Percentiles rank a stretch among this genome's conserved stretches.
These are phyloP conservation scores for Leptoteleia sp. DNA, from an alignment of 1,140 invertebrate genomes.

Conservation along the genomic window DNA sequence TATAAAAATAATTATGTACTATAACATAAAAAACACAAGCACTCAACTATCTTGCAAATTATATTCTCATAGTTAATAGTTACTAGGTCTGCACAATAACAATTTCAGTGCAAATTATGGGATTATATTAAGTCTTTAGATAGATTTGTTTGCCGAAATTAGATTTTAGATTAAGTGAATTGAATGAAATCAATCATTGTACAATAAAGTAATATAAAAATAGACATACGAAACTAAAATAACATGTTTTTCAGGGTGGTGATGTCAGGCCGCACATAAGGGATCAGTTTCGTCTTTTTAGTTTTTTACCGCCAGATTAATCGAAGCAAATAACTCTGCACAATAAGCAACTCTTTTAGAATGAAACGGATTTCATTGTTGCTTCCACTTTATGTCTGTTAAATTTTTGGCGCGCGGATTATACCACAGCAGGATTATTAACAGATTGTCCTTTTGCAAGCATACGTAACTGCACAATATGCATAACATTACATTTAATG, in stretches of 20 bases:
- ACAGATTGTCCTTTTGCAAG: slow-evolving; percentile 56
- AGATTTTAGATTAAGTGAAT: too few species aligned
- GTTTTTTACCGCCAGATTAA: slow-evolving; percentile 93
- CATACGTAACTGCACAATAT: slow-evolving; percentile 60
- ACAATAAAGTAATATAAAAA: too few species aligned
- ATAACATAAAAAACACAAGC: too few species aligned
- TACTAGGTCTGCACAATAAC: too few species aligned
- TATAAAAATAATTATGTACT: too few species aligned
- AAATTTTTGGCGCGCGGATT: background rate
- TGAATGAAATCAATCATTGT: too few species aligned
- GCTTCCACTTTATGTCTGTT: slow-evolving; percentile 45
- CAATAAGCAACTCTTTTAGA: slow-evolving; percentile 48
- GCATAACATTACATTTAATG: slow-evolving; percentile 52
- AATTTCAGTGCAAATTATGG: too few species aligned
- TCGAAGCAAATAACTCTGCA: slow-evolving; percentile 43
- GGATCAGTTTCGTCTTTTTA: slow-evolving; percentile 93
- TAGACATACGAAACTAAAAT: background rate
- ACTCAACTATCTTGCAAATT: too few species aligned
- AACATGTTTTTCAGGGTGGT: slow-evolving; percentile 86
- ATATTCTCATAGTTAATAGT: too few species aligned
- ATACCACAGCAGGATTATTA: slow-evolving; percentile 51
- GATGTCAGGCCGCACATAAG: slow-evolving; percentile 95
- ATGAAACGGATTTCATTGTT: slow-evolving; percentile 49
- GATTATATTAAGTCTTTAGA: too few species aligned
- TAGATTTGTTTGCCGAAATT: too few species aligned